Evolutionary conservation across 2,888 invertebrate genomes (phyloP).

Genomic region (Stratiomys singularior): DNA sequence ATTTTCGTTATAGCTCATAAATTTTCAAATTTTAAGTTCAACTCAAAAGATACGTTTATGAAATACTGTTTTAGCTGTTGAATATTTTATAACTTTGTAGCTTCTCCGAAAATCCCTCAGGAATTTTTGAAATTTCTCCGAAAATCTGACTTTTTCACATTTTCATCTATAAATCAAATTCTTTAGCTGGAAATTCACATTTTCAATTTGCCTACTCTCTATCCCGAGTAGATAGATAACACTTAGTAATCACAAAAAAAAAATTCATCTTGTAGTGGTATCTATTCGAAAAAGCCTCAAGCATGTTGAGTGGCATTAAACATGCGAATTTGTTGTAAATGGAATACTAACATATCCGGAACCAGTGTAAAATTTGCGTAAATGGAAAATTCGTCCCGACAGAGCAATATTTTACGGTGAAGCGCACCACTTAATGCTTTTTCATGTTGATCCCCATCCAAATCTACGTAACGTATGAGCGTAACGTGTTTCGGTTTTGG

Average conservation of each 20-base stretch:
- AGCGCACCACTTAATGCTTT: slow-evolving; percentile 31
- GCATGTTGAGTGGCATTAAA: slow-evolving; percentile 15
- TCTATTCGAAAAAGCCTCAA: slow-evolving; percentile 13
- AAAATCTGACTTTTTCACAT: not conserved
- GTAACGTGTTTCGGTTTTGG: slow-evolving; percentile 33
- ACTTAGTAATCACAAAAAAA: slow-evolving; percentile 1
- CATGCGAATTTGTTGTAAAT: slow-evolving; percentile 33
- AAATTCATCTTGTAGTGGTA: slow-evolving; percentile 3
- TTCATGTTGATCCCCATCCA: slow-evolving; percentile 27
- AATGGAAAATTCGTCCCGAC: slow-evolving; percentile 44
- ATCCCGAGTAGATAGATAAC: not conserved
- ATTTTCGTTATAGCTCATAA: too few relatives aligned
- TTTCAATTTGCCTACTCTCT: not conserved
- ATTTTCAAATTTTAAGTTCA: too few relatives aligned
- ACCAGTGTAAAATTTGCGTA: slow-evolving; percentile 44
- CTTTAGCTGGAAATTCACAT: not conserved
- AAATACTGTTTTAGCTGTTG: too few relatives aligned
- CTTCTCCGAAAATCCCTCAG: too few relatives aligned
- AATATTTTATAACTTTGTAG: too few relatives aligned
- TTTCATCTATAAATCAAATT: not conserved
- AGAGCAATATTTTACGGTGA: slow-evolving; percentile 34
- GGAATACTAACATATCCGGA: slow-evolving; percentile 33
- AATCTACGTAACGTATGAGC: slow-evolving; percentile 9
- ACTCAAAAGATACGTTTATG: too few relatives aligned
- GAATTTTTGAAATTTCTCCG: too few relatives aligned